Evolutionary conservation across 2,113 vertebrate genomes (phyloP).

Genomic region (Alosa alosa): DNA sequence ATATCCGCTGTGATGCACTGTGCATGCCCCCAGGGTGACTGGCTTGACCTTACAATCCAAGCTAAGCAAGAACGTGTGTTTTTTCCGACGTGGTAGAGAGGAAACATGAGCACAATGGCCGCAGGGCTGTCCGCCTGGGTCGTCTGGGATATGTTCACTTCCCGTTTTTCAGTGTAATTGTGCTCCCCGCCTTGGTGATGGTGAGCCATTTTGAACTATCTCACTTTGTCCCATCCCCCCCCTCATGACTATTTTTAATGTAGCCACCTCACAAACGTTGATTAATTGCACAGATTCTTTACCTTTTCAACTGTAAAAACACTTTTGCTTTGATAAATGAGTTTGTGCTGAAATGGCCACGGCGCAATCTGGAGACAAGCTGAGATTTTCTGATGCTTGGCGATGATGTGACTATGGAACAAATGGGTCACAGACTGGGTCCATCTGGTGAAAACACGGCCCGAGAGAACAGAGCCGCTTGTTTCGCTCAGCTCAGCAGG

Average conservation of each 20-base stretch:
- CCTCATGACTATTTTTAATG: background rate
- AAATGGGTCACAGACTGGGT: slow-evolving; percentile 20
- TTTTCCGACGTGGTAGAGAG: slow-evolving; percentile 8
- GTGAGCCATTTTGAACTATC: background rate
- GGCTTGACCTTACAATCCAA: slow-evolving; percentile 27
- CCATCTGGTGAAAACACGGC: slow-evolving; percentile 9
- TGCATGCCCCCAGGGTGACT: slow-evolving; percentile 21
- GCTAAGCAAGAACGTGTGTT: slow-evolving; percentile 22
- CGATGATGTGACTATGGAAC: background rate
- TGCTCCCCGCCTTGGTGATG: background rate
- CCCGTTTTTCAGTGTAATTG: background rate
- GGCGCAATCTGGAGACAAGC: slow-evolving; percentile 9
- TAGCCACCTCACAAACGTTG: background rate
- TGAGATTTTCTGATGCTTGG: background rate
- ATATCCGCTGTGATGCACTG: slow-evolving; percentile 24
- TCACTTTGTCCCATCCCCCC: background rate
- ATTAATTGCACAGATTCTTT: slow-evolving; percentile 10
- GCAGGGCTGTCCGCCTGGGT: background rate
- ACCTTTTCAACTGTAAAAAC: slow-evolving; percentile 14
- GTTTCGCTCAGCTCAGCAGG: slow-evolving; percentile 21
- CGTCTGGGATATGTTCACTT: background rate
- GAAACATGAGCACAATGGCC: slow-evolving; percentile 22
- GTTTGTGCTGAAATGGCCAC: background rate
- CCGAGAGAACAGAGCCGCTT: background rate
- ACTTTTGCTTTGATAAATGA: slow-evolving; percentile 17